Evolutionary conservation across 1,140 invertebrate genomes (phyloP), one percentile per base, ranked within the genome.

Genomic region (Nasonia vitripennis): DNA sequence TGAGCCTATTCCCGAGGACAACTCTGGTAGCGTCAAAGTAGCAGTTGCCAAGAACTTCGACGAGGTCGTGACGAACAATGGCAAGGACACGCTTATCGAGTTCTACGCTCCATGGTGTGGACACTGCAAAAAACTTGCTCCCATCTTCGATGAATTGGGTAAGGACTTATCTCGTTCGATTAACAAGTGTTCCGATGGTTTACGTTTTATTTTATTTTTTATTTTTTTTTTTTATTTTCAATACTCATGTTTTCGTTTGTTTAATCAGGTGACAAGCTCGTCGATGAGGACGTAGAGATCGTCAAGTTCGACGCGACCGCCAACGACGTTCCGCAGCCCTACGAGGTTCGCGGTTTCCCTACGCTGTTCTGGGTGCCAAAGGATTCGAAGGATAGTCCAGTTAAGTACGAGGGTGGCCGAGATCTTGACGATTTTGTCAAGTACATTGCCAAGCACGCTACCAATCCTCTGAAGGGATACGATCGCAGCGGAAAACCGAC

Each of bases 71-170:
- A 96, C 95, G 10, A 97, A 99, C 91, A 97, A 97, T 88, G 96
- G 94, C 41, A 98, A 98, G 91, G 99, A 99, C 93, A 98, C 98
- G 6, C 94, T 99, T 7, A 96, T 99, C 87, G 98, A 99, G 93
- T 99, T 99, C 94, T 99, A 99, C 94, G 98, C 98, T 51, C 98
- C 98, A 0, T 99, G 98, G 98, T 99, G 99, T 93, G 99, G 99
- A 87, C 99, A 99, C 91, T 99, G 99, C 94, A 99, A 99, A 94
- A 98, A 98, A 92, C 94, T 99, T 23, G 95, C 98, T 1, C 99
- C 99, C 37, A 95, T 98, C 75, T 99, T 95, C 93, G 98, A 99
- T 86, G 98, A 99, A 93, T 94, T 99, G 45, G 99, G 97, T 86
- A 83, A 86, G 31, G 20, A 85, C 3, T 70, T 34, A 41, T 12